phyloP scores from a whole-genome alignment of 2,113 vertebrate species.

The Pipra filicauda region DNA sequence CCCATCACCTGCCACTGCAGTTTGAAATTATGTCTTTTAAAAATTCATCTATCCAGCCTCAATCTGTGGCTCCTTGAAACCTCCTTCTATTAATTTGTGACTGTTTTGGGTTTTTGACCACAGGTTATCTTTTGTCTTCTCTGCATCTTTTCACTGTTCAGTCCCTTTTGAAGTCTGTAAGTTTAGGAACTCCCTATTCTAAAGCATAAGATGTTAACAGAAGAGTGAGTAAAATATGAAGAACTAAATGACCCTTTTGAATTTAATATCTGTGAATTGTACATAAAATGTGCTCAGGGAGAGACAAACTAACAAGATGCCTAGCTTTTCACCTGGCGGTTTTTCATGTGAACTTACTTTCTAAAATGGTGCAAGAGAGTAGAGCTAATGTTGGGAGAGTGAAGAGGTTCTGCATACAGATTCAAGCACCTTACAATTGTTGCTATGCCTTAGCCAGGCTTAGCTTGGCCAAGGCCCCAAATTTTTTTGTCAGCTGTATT shows the following conservation, averaged over 20 bases:
- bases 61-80: background rate
- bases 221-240: background rate
- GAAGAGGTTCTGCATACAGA: background rate
- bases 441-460: background rate
- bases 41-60: background rate
- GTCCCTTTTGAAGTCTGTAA: background rate
- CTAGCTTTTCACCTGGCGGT: background rate
- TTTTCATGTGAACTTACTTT: background rate
- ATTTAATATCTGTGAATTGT: background rate
- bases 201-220: background rate
- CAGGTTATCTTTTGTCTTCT: background rate
- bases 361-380: background rate
- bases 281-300: background rate
- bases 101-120: background rate
- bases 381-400: fast-evolving
- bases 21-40: background rate
- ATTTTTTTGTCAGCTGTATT: background rate
- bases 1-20: background rate
- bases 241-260: background rate
- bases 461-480: background rate
- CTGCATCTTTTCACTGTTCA: background rate
- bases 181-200: background rate
- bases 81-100: background rate
- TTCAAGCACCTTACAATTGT: background rate
- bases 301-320: background rate